Base-by-base conservation (phyloP, 2,797 vertebrate species). In the Lithobates pipiens region DNA sequence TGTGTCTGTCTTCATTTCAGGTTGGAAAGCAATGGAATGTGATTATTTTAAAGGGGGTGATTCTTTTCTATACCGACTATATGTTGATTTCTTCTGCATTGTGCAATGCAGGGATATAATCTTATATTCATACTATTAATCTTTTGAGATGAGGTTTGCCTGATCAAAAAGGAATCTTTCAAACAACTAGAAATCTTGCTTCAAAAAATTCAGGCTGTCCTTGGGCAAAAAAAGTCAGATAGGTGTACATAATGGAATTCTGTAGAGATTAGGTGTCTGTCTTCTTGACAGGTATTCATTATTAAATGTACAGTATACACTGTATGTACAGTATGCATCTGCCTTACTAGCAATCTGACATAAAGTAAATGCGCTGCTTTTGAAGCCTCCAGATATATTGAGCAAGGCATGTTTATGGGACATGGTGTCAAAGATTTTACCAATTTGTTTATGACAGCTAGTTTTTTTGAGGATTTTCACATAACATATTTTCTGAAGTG, bases 401-500 rank as follows among this genome's bases (percentile, higher is more conserved):
- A 67, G 9, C 65, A 67, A 67, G 27, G 11, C 27, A 67, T 67
- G 25, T 29, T 67, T 67, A 29, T 29, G 13, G 25, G 61, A 65
- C 3, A 10, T 65, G 50, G 18, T 23, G 65, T 67, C n/a, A 67
- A 67, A 29, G 25, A 67, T 67, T 67, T 67, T 67, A 67, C 25
- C 25, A 29, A 29, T 29, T 67, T 67, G 65, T 67, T 25, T 29
- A 67, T 67, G 65, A 67, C 65, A 25, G n/a, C n/a, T 25, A 57
- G n/a, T 61, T 73, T 73, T 81, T 69, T 34, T 71, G 2, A 57
- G 10, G n/a, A 80, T 29, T 57, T 81, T 54, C 50, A 73, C 57
- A 15, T 27, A 36, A 42, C 79, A 81, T 34, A 81, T 63, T 57
- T 39, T 57, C 44, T 72, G 46, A 54, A 81, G 34, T 80, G 29